Evolutionary conservation across 2,113 vertebrate genomes (phyloP), one percentile per base, ranked within the genome.

Genomic region (Grantiella picta): DNA sequence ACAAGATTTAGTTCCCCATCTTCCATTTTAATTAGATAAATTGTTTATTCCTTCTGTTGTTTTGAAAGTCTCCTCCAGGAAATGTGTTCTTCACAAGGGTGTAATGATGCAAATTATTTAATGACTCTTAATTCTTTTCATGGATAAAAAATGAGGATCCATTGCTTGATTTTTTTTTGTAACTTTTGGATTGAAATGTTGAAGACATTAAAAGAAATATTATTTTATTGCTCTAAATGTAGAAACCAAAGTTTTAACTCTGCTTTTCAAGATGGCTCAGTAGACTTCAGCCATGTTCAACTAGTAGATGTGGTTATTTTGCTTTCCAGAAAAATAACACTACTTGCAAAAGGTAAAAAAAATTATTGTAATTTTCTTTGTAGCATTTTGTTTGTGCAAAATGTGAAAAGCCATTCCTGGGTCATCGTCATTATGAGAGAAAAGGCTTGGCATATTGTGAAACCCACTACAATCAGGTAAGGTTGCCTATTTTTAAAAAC

Each of bases 301-400:
- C 3, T 49, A 64, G 28, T 56, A 5, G 40, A 33, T 5, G 33
- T 56, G 15, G 14, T 47, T 49, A 28, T 8, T 93, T 94, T 86
- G 22, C 47, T 88, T 70, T 86, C 33, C 38, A 75, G n/a, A 80
- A 80, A 83, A 86, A 38, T 31, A 40, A 19, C 0, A 1, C 75
- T 78, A 49, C n/a, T 82, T 86, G 21, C 31, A 71, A 56, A 96
- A 88, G 28, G 82, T 50, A 1, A 47, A 49, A 53, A 59, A 61
- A 19, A 2, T 0, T 49, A 13, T 21, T 71, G 17, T 60, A 1
- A 71, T 88, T 98, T 97, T 98, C 94, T 98, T 98, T 97, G 65
- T 97, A 99, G 99, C 99, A 99, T 99, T 99, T 99, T 98, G 99
- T 99, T 94, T 99, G 99, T 97, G 99, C 99, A 78, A 99, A 99